These are phyloP conservation scores for Napeogenes inachia DNA, from an alignment of 2,888 invertebrate species.

Conservation along the genomic window DNA sequence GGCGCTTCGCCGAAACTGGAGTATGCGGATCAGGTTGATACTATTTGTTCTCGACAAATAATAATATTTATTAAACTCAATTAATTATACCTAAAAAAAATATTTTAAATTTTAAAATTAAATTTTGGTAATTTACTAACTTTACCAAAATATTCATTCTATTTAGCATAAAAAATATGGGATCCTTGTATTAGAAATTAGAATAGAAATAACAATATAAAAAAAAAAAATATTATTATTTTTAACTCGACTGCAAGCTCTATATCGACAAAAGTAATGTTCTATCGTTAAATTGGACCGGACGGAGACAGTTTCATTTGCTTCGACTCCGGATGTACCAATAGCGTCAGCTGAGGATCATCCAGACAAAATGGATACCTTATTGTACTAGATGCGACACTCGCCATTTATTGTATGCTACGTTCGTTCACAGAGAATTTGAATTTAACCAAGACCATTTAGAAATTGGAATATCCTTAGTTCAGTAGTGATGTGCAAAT, in stretches of 20 bases:
- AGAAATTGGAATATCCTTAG: background rate
- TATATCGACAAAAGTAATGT: background rate
- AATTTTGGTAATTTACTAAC: too few species aligned
- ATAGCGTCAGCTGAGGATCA: slow-evolving; percentile 22
- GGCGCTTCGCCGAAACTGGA: slow-evolving; percentile 20
- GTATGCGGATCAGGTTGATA: slow-evolving; percentile 9
- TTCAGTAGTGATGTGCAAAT: background rate
- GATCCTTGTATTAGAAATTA: too few species aligned
- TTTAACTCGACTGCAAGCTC: background rate
- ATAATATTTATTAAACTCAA: background rate
- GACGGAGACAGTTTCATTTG: slow-evolving; percentile 29
- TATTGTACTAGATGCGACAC: slow-evolving; percentile 16
- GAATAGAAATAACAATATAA: too few species aligned
- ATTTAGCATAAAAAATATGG: too few species aligned
- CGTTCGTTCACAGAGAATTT: slow-evolving; percentile 6
- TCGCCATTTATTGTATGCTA: slow-evolving; percentile 10
- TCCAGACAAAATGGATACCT: slow-evolving; percentile 18
- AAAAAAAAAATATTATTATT: too few species aligned
- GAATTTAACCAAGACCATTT: slow-evolving; percentile 4
- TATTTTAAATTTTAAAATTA: too few species aligned
- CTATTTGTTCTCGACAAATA: slow-evolving; percentile 12
- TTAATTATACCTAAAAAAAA: background rate
- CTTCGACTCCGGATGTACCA: slow-evolving; percentile 19
- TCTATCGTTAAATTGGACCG: slow-evolving; percentile 15
- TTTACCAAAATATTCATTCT: too few species aligned